A percentile compares a stretch with the other conserved stretches of the same genome.
These are phyloP conservation scores for Morone chrysops DNA, from an alignment of 2,113 vertebrate genomes.

Conservation along the genomic window DNA sequence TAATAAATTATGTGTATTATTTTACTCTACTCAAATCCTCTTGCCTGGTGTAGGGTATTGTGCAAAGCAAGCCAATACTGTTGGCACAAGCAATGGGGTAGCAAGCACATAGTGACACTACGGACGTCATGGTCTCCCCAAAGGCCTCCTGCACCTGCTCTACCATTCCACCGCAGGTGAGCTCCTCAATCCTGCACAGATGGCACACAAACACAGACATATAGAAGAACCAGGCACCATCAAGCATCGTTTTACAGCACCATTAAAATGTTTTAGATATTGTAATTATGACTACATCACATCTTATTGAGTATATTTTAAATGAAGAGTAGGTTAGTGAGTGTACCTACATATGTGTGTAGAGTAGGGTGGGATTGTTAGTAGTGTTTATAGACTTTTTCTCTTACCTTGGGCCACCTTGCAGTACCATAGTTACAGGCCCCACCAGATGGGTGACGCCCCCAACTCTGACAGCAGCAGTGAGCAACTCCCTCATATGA, in stretches of 20 bases:
- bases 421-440: constrained; percentile 97
- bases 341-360: neutral
- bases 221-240: neutral
- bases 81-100: constrained; percentile 98
- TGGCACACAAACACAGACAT: constrained; percentile 29
- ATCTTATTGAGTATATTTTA: too few relatives aligned
- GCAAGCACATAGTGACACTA: constrained; percentile 96
- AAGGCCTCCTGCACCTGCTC: constrained; percentile 98
- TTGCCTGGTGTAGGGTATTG: constrained; percentile 96
- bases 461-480: constrained; percentile 93
- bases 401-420: constrained; percentile 93
- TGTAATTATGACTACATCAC: too few relatives aligned
- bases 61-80: constrained; percentile 96
- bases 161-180: constrained; percentile 98
- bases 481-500: constrained; percentile 97
- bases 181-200: constrained; percentile 91
- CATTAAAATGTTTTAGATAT: too few relatives aligned
- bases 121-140: constrained; percentile 97
- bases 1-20: neutral
- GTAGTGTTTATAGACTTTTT: neutral
- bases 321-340: too few relatives aligned
- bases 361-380: neutral
- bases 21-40: neutral
- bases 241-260: too few relatives aligned
- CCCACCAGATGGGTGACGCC: constrained; percentile 97